phyloP scores from a whole-genome alignment of 1,140 invertebrate genomes.

The Globodera ellingtonae region DNA sequence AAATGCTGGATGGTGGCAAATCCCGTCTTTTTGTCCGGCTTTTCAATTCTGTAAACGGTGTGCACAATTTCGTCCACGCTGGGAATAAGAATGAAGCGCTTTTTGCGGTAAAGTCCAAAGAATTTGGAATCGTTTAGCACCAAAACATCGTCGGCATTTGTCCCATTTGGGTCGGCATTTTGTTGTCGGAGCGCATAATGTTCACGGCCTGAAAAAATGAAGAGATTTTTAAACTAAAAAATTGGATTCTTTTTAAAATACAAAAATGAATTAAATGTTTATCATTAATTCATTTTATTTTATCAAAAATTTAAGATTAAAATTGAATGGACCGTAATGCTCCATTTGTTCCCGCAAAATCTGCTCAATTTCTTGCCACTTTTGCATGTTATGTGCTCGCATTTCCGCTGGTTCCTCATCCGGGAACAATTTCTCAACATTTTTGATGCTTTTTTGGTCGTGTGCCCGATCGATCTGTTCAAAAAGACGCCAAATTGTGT shows the following conservation, averaged over 20 bases:
- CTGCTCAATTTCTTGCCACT: background rate
- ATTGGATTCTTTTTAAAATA: background rate
- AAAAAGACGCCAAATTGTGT: background rate
- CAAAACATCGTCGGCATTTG: background rate
- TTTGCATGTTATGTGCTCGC: background rate
- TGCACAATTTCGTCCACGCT: background rate
- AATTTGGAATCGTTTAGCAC: background rate
- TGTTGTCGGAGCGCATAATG: background rate
- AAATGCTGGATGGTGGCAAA: background rate
- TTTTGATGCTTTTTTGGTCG: background rate
- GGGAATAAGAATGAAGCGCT: background rate
- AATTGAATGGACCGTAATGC: background rate
- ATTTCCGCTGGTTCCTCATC: background rate
- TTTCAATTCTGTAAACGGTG: background rate
- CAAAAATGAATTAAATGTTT: too few species aligned
- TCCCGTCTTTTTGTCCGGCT: background rate
- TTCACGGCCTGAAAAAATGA: background rate
- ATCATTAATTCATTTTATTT: too few species aligned
- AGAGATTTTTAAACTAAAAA: background rate
- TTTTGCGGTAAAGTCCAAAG: background rate
- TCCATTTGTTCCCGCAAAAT: background rate
- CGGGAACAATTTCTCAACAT: background rate
- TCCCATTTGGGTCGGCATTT: background rate
- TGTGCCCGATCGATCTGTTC: background rate
- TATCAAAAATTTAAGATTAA: too few species aligned